phyloP scores from a whole-genome alignment of 2,888 invertebrate genomes.

The Athripsodes cinereus region DNA sequence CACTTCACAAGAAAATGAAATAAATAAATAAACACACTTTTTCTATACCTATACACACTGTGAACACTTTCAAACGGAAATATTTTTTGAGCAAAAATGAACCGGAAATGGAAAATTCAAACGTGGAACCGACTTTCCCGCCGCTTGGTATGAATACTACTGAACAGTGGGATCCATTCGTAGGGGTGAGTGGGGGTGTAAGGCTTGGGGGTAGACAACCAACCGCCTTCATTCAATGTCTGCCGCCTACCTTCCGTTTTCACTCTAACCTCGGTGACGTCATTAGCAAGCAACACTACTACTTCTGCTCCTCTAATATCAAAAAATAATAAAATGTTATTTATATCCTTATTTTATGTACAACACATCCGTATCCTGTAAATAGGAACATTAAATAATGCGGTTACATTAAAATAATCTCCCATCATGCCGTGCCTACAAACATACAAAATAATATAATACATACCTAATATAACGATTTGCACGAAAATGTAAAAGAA shows the following conservation, averaged over 20 bases:
- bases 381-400: too few species aligned
- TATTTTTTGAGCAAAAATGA: background rate
- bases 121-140: constrained; percentile 19
- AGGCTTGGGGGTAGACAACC: background rate
- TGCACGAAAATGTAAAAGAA: too few species aligned
- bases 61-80: background rate
- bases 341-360: background rate
- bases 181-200: constrained; percentile 3
- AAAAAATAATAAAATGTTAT: background rate
- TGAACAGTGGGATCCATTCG: constrained; percentile 7
- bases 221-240: constrained; percentile 4
- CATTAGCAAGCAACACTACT: background rate
- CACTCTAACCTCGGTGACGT: background rate
- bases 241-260: background rate
- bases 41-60: background rate
- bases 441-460: too few species aligned
- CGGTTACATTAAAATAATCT: too few species aligned
- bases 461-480: too few species aligned
- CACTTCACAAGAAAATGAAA: background rate
- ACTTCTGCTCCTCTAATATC: background rate
- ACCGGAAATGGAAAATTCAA: constrained; percentile 1
- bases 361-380: too few species aligned
- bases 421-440: too few species aligned
- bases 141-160: constrained; percentile 20
- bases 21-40: background rate